Evolutionary conservation across 2,797 vertebrate species (phyloP), one percentile per base, ranked within the genome.

Genomic region (Gastrophryne carolinensis): DNA sequence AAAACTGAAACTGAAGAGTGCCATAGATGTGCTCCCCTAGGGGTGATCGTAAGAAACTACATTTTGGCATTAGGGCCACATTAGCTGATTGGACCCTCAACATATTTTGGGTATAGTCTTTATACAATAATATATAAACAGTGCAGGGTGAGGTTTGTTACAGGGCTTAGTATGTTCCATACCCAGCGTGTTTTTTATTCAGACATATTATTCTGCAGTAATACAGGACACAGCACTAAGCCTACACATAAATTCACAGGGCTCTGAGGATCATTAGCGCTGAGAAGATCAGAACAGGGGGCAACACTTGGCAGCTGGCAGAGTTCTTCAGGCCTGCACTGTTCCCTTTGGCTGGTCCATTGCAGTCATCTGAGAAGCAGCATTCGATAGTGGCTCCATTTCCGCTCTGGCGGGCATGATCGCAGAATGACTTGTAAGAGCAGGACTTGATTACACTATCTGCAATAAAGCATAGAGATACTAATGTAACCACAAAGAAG

Each of bases 401-500:
- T 58, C 74, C 83, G 32, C 84, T 81, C 6, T 85, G 81, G 0
- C 87, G 84, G 0, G 90, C 91, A 79, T 92, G 93, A 30, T 93
- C 92, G 2, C 94, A 95, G 89, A 94, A 96, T 9, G 89, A 89
- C 82, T 92, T 94, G 86, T 94, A 95, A 12, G 91, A 84, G 80
- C 94, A 95, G 0, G 92, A 94, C 65, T 95, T 95, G 69, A 95
- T 88, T 80, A 95, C 54, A 0, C 91, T 93, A 86, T 92, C 95
- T 95, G 83, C 49, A 88, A 72, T 78, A 70, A 56, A 73, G 80
- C n/a, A n/a, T n/a, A n/a, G n/a, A n/a, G n/a, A n/a, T n/a, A n/a
- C n/a, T n/a, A n/a, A n/a, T n/a, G n/a, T n/a, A n/a, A n/a, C n/a
- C n/a, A n/a, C n/a, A n/a, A n/a, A n/a, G n/a, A n/a, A n/a, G n/a